Evolutionary conservation across 2,888 invertebrate genomes (phyloP).

Genomic region (Ischnus inquisitorius): DNA sequence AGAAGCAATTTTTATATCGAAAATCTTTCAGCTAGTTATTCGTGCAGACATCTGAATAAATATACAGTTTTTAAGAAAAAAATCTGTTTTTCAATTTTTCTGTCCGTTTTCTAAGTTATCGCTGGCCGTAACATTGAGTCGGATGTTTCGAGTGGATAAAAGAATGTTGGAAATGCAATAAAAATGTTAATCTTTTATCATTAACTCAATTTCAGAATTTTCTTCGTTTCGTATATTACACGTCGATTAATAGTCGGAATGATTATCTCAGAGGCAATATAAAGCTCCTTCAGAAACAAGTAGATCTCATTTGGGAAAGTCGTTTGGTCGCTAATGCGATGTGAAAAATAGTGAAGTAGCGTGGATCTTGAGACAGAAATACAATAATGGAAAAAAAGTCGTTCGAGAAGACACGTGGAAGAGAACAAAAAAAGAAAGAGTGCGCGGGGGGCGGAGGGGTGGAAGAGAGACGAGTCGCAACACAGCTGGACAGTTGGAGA

Average conservation of each 20-base stretch:
- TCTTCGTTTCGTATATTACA: not conserved
- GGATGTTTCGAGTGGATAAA: not conserved
- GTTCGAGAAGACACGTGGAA: slow-evolving; percentile 13
- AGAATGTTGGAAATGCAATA: not conserved
- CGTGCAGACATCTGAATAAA: no score
- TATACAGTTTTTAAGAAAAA: no score
- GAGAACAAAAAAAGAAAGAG: slow-evolving; percentile 3
- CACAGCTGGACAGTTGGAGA: slow-evolving; percentile 35
- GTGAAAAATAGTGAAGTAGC: slow-evolving; percentile 8
- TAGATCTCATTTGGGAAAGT: slow-evolving; percentile 8
- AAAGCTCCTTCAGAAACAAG: not conserved
- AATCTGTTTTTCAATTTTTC: not conserved
- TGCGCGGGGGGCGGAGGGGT: not conserved
- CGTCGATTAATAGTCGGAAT: not conserved
- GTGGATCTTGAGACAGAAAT: not conserved
- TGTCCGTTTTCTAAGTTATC: not conserved
- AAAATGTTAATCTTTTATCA: not conserved
- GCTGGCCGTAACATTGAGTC: no score
- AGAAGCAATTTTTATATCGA: no score
- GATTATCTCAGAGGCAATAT: not conserved
- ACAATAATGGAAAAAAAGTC: slow-evolving; percentile 22
- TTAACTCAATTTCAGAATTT: not conserved
- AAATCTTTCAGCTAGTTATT: no score
- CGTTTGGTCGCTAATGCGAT: not conserved
- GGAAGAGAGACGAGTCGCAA: slow-evolving; percentile 2